Percentiles rank a stretch among this genome's conserved stretches.
Conservation (phyloP, 2,113 vertebrate species). For the Urocitellus parryii region DNA sequence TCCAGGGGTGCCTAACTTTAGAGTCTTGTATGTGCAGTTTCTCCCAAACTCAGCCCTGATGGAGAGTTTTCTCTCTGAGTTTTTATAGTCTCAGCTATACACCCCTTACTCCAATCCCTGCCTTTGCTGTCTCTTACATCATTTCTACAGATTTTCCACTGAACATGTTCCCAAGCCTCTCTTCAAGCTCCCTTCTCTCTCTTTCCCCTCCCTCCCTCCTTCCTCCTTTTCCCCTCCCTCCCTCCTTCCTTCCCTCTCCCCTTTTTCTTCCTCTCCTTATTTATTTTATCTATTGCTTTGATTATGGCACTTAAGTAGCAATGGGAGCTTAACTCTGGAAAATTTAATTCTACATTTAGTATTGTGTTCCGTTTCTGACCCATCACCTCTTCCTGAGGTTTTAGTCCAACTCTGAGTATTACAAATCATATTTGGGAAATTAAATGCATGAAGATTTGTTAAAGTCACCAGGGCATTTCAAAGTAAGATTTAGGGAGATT, state of each 20-base stretch:
- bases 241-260: not conserved
- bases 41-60: slow-evolving; percentile 82
- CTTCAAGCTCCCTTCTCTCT: slow-evolving; percentile 67
- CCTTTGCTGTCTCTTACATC: slow-evolving; percentile 90
- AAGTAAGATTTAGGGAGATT: slow-evolving; percentile 60
- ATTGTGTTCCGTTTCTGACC: slow-evolving; percentile 51
- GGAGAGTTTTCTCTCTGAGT: slow-evolving; percentile 85
- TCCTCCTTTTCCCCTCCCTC: slow-evolving; percentile 49
- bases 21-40: slow-evolving; percentile 70
- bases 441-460: not conserved
- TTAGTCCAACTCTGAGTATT: slow-evolving; percentile 53
- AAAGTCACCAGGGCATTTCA: slow-evolving; percentile 44
- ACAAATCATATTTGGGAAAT: slow-evolving; percentile 60
- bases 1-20: slow-evolving; percentile 76
- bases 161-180: slow-evolving; percentile 86
- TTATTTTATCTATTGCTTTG: slow-evolving; percentile 76
- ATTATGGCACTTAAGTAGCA: slow-evolving; percentile 76
- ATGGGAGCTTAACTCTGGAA: slow-evolving; percentile 61
- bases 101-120: slow-evolving; percentile 90
- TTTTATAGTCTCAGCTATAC: slow-evolving; percentile 91
- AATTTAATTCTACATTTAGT: slow-evolving; percentile 64
- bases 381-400: slow-evolving; percentile 67
- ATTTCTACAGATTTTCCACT: slow-evolving; percentile 91
- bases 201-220: slow-evolving; percentile 22
- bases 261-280: slow-evolving; percentile 39